Evolutionary conservation across 1,140 invertebrate species (phyloP), one percentile per base, ranked within the genome.

Genomic region (Penaeus japonicus): DNA sequence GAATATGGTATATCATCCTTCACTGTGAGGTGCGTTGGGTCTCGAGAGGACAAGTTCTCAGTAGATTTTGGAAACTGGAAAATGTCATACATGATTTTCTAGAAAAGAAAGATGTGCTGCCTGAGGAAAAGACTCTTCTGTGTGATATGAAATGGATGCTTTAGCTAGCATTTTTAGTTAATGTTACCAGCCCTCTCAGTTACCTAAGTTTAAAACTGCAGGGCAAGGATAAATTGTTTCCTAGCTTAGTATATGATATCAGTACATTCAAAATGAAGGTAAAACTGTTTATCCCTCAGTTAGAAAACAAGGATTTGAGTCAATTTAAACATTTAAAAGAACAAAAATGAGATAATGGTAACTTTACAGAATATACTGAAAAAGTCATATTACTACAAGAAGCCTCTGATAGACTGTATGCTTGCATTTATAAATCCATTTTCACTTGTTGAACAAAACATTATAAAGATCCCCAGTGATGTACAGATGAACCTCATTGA

Each of bases 161-260:
- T 80, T 24, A 80, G 27, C 39, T 27, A 24, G 78, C 78, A 80
- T 80, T 80, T 80, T 80, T 80, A 80, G 7, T 10, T 80, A 35
- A 80, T 7, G 53, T 80, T 27, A 80, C 78, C n/a, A 80, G 78
- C 53, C 78, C 27, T 80, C 78, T 80, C 35, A 80, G 39, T 54
- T 24, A 80, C 53, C 53, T 80, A 80, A 80, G 39, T 80, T 35
- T 80, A 35, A 35, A 27, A 80, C 7, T 80, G 53, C 78, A 80
- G 53, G 78, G 35, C 53, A 80, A 27, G 78, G 39, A 35, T 35
- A 80, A 39, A 54, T 80, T 80, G n/a, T 80, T 80, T 80, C 78
- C 78, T 27, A 80, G n/a, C 4, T 54, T 80, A 80, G 78, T 10
- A 80, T n/a, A 80, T 54, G 35, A 54, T 20, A 80, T 80, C 78